Conservation (phyloP, 2,797 vertebrate genomes). For the Tragopan temminckii region DNA sequence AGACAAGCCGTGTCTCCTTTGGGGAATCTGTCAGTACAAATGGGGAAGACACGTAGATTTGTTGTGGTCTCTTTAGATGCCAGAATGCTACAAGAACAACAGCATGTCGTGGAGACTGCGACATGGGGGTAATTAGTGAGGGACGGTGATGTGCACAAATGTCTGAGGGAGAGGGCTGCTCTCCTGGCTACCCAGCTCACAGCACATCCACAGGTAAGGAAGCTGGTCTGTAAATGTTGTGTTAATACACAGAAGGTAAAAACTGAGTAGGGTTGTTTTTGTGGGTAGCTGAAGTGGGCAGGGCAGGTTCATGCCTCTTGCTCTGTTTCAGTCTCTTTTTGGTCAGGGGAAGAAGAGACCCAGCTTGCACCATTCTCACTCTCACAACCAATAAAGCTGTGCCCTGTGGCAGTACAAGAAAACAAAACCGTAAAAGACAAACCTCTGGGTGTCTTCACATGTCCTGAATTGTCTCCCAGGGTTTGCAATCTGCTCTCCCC, state of each 20-base stretch:
- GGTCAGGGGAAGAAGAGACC: neutral
- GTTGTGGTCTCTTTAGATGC: slow-evolving; percentile 43
- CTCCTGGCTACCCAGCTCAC: neutral
- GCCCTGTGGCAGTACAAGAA: neutral
- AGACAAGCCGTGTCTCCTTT: slow-evolving; percentile 36
- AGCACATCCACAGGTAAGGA: neutral
- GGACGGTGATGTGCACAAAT: neutral
- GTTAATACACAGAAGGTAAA: neutral
- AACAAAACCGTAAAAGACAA: neutral
- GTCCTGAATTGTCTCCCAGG: neutral
- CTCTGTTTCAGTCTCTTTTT: neutral
- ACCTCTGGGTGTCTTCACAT: rapidly evolving
- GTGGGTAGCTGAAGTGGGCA: neutral
- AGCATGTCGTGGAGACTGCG: neutral
- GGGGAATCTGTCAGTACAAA: slow-evolving; percentile 55
- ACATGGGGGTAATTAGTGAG: neutral
- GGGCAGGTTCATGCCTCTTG: neutral
- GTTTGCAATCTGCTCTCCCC: neutral
- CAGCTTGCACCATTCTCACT: neutral
- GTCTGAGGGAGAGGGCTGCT: neutral
- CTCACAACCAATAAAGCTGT: neutral
- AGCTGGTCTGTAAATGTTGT: neutral
- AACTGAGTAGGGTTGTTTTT: neutral
- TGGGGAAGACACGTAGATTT: neutral
- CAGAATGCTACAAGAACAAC: slow-evolving; percentile 43